Evolutionary conservation across 2,888 invertebrate genomes (phyloP), one percentile per base, ranked within the genome.

Genomic region (Megamerina dolium): DNA sequence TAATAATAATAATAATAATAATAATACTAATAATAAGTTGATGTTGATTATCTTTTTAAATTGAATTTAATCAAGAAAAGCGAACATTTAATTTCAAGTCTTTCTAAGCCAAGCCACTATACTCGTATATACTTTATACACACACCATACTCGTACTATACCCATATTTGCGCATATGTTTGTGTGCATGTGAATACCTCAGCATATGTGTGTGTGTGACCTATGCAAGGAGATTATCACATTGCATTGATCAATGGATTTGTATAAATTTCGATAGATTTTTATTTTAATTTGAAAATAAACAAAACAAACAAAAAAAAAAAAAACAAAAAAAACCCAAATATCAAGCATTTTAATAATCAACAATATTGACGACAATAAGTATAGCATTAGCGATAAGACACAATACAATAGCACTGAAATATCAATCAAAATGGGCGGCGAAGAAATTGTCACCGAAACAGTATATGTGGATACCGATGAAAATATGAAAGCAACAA

Each of bases 21-120:
- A n/a, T n/a, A n/a, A n/a, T n/a, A n/a, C n/a, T n/a, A 30, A 21
- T 35, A 20, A 20, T 10, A 45, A 58, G 51, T 52, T 30, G 34
- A 30, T 48, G 53, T 49, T 52, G 55, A 64, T 61, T 66, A 67
- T 64, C 66, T 64, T 61, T 61, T 63, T 67, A 66, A 69, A 69
- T 69, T 69, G 65, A 61, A 64, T 68, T 69, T 67, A 68, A 70
- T 68, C 56, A 65, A 64, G 64, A 63, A 62, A 61, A 65, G 62
- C 59, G 56, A 59, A 59, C 58, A 57, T 60, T 62, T 64, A 64
- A 62, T 66, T 67, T 66, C 58, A 60, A 62, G 61, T 63, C 59
- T 53, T 50, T 41, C 35, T 34, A 37, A 6, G 32, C 30, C n/a
- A n/a, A n/a, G n/a, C n/a, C n/a, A n/a, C n/a, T n/a, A n/a, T n/a